These are phyloP conservation scores for Oxycera nigricornis DNA, from an alignment of 2,888 invertebrate species.

Conservation along the genomic window DNA sequence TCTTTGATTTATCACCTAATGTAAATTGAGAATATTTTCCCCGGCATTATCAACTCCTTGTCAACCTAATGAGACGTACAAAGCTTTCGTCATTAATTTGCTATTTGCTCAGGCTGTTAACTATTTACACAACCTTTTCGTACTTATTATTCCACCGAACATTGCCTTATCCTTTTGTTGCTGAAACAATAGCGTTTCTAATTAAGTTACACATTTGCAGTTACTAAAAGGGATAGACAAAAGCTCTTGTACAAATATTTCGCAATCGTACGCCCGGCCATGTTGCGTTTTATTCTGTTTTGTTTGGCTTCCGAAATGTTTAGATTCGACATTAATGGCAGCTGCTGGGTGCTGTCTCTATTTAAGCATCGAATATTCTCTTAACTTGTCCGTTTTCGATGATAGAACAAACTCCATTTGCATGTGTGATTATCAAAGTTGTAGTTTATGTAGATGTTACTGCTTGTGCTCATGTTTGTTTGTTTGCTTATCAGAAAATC, in stretches of 20 bases:
- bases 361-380: conserved; percentile 36
- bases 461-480: conserved; percentile 13
- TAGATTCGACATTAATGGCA: conserved; percentile 34
- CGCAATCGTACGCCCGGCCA: conserved; percentile 8
- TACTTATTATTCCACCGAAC: conserved; percentile 19
- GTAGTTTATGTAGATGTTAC: background rate
- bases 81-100: background rate
- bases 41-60: background rate
- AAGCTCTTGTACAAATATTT: conserved; percentile 24
- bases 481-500: conserved; percentile 31
- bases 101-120: conserved; percentile 15
- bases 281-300: background rate
- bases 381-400: conserved; percentile 33
- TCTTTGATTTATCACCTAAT: too few species aligned
- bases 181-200: conserved; percentile 30
- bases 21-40: too few species aligned
- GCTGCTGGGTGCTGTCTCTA: conserved; percentile 10
- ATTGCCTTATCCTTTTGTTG: background rate
- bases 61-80: background rate
- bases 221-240: conserved; percentile 23
- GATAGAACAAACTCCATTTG: conserved; percentile 30
- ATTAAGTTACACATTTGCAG: conserved; percentile 35
- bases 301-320: conserved; percentile 26
- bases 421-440: conserved; percentile 38
- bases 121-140: conserved; percentile 27